Conservation (phyloP, 2,113 vertebrate species). For the Petromus typicus region DNA sequence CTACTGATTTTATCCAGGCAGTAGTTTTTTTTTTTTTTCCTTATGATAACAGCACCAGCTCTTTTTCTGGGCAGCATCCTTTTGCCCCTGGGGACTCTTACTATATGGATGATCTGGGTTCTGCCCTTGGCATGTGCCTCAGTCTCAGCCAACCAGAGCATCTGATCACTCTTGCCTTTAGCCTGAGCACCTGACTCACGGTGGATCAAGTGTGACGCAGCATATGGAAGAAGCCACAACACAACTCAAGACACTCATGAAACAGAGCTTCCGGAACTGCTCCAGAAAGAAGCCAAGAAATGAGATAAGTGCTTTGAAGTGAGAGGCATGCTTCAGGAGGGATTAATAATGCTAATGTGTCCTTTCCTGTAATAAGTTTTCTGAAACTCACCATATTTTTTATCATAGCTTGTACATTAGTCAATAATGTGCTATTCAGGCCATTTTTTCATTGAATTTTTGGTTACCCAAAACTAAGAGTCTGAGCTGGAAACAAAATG, state of each 20-base stretch:
- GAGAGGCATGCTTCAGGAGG: background rate
- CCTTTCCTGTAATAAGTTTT: background rate
- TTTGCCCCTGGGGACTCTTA: background rate
- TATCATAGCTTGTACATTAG: background rate
- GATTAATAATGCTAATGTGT: background rate
- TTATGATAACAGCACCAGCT: background rate
- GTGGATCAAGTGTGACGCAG: background rate
- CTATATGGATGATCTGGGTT: constrained; percentile 8
- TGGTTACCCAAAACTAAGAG: background rate
- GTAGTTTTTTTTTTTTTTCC: background rate
- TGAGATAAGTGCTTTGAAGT: background rate
- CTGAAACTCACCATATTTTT: background rate
- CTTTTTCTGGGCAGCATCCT: background rate
- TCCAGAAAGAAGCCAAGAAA: background rate
- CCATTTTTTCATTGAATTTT: background rate
- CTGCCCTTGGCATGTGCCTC: background rate
- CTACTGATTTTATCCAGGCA: background rate
- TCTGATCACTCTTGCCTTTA: background rate
- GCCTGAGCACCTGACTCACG: background rate
- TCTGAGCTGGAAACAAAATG: background rate
- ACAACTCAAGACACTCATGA: background rate
- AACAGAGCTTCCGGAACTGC: background rate
- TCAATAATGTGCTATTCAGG: background rate
- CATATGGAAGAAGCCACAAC: background rate
- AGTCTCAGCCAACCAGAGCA: background rate